Conservation (phyloP, 1,140 invertebrate species). For the Trialeurodes vaporariorum region DNA sequence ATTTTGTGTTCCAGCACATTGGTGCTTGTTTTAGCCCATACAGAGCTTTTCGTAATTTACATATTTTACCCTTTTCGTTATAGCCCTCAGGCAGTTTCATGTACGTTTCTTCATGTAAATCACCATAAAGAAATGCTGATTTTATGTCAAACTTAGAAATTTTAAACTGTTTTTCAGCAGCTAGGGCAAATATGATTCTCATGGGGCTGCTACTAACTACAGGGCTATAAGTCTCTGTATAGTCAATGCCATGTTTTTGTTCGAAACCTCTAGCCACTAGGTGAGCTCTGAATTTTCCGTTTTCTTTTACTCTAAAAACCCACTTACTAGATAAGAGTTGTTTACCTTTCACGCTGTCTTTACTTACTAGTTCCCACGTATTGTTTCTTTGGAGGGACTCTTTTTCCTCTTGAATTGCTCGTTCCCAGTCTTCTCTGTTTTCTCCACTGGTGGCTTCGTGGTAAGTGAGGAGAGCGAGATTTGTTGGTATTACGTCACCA, state of each 20-base stretch:
- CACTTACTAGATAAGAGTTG: constrained; percentile 33
- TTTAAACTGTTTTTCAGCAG: not conserved
- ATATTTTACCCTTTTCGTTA: not conserved
- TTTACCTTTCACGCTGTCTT: constrained; percentile 21
- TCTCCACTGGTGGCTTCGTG: too few species aligned
- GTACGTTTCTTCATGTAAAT: not conserved
- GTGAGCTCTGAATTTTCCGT: constrained; percentile 14
- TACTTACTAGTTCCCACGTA: constrained; percentile 31
- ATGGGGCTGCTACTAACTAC: not conserved
- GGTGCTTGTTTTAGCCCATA: not conserved
- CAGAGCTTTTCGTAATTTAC: not conserved
- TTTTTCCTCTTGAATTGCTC: too few species aligned
- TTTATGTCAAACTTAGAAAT: not conserved
- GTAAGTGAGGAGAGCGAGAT: too few species aligned
- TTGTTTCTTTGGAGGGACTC: too few species aligned
- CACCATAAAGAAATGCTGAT: not conserved
- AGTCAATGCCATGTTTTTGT: not conserved
- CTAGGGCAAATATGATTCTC: not conserved
- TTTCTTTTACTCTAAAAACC: constrained; percentile 26
- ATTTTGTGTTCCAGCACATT: constrained; percentile 8
- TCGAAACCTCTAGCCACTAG: not conserved
- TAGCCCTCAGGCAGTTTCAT: not conserved
- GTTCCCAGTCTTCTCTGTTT: too few species aligned
- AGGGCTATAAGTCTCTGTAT: not conserved
- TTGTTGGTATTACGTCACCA: too few species aligned